phyloP scores from a whole-genome alignment of 2,888 invertebrate species.

The Rhamphomyia laevipes region DNA sequence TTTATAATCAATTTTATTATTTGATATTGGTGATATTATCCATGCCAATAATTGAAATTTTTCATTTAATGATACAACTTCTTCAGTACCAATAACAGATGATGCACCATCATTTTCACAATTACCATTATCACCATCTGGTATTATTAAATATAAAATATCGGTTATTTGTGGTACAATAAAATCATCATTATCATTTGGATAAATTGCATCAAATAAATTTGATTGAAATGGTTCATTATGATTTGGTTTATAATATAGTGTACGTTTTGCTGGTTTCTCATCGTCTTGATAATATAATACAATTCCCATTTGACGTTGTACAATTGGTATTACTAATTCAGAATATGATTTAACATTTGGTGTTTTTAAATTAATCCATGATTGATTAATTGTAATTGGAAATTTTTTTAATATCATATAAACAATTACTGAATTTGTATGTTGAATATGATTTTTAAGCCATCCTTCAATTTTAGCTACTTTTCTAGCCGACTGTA shows the following conservation, averaged over 20 bases:
- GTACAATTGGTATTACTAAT: slow-evolving; percentile 7
- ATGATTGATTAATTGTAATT: slow-evolving; percentile 6
- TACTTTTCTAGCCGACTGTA: neutral
- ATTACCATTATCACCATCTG: neutral
- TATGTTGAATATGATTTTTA: slow-evolving; percentile 6
- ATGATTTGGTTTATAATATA: slow-evolving; percentile 9
- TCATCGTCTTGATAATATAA: slow-evolving; percentile 1
- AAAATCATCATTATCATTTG: neutral
- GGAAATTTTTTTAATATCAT: slow-evolving; percentile 3
- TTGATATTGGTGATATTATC: slow-evolving; percentile 3
- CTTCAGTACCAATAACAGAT: neutral
- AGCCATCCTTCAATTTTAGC: slow-evolving; percentile 6
- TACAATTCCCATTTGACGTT: slow-evolving; percentile 9
- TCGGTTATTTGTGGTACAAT: slow-evolving; percentile 4
- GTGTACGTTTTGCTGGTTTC: neutral
- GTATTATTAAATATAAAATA: neutral
- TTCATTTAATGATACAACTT: neutral
- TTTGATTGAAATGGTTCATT: slow-evolving; percentile 7
- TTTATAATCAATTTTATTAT: neutral
- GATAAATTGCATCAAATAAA: slow-evolving; percentile 8
- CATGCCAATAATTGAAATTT: slow-evolving; percentile 3
- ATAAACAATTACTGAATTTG: slow-evolving; percentile 5
- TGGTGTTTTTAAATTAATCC: slow-evolving; percentile 8
- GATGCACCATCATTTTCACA: neutral
- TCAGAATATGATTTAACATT: slow-evolving; percentile 8